These are phyloP conservation scores for Oreotrochilus melanogaster DNA, from an alignment of 2,113 vertebrate species.

Conservation along the genomic window DNA sequence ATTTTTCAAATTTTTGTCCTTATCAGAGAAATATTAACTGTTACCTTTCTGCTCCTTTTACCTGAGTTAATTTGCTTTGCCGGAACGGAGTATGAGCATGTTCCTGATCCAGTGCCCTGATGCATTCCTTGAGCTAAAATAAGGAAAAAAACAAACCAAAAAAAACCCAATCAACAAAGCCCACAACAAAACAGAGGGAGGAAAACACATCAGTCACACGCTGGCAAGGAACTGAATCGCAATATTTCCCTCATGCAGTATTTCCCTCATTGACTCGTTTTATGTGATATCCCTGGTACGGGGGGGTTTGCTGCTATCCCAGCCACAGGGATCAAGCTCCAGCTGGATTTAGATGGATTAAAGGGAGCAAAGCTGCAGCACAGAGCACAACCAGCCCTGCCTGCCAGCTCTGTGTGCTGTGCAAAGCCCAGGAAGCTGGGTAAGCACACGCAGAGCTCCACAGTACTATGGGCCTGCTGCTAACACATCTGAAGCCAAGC, in stretches of 20 bases:
- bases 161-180: too few species aligned
- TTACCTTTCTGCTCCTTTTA: conserved; percentile 28
- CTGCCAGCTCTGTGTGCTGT: accelerated
- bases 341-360: background rate
- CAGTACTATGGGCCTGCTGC: background rate
- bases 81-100: conserved; percentile 90
- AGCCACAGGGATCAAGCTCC: background rate
- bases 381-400: background rate
- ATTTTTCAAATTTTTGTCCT: background rate
- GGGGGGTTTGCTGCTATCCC: background rate
- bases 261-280: background rate
- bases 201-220: background rate
- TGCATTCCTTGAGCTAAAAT: conserved; percentile 92
- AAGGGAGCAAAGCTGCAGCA: background rate
- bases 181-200: background rate
- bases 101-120: conserved; percentile 90
- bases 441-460: background rate
- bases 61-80: conserved; percentile 95
- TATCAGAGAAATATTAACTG: background rate
- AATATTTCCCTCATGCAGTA: background rate
- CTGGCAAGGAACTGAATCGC: background rate
- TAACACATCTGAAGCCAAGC: background rate
- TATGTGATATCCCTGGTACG: background rate
- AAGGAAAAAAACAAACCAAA: background rate
- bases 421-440: background rate